Evolutionary conservation across 2,113 vertebrate genomes (phyloP).

Genomic region (Actinemys pallida): DNA sequence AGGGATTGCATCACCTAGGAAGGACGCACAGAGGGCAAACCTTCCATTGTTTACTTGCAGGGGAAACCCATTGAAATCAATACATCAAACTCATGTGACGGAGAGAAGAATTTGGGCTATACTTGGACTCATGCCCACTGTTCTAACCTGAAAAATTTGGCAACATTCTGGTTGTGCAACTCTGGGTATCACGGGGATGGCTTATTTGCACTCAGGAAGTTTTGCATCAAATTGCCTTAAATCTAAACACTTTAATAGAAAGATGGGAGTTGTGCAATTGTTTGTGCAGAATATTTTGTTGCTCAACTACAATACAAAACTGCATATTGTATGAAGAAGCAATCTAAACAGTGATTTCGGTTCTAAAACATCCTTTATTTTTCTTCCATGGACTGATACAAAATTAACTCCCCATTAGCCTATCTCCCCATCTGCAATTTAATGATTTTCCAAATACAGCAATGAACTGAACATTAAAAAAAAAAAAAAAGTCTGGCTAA

Average conservation of each 20-base stretch:
- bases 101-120: neutral
- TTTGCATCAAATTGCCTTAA: accelerated
- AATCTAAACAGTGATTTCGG: neutral
- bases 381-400: neutral
- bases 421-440: neutral
- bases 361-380: slow-evolving; percentile 32
- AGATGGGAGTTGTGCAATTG: neutral
- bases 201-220: accelerated
- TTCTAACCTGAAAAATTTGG: neutral
- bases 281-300: neutral
- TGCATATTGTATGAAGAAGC: neutral
- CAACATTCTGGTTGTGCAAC: neutral
- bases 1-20: slow-evolving; percentile 46
- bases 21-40: neutral
- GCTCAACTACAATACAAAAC: neutral
- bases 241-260: neutral
- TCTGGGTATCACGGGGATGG: neutral
- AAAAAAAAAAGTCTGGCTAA: neutral
- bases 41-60: neutral
- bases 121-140: neutral
- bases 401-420: slow-evolving; percentile 14
- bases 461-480: neutral
- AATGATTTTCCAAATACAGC: slow-evolving; percentile 20
- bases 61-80: neutral
- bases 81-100: neutral